Conservation (phyloP, 2,888 invertebrate species). For the Abrostola triplasia region DNA sequence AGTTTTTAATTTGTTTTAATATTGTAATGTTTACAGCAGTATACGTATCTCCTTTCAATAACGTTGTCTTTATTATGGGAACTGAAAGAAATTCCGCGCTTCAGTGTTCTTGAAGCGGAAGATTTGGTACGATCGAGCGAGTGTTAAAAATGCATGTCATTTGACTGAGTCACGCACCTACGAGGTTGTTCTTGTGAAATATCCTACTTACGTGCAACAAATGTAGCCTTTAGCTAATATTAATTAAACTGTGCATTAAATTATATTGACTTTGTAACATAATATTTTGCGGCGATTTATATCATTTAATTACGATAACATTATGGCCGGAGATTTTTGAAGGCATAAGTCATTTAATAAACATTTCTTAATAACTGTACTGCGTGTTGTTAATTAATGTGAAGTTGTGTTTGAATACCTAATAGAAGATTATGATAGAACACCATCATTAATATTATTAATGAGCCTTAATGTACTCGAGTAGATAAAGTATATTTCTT, state of each 20-base stretch:
- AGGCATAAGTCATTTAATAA: background rate
- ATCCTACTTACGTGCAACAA: constrained; percentile 49
- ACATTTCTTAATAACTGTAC: constrained; percentile 9
- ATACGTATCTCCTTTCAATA: background rate
- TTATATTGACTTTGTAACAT: background rate
- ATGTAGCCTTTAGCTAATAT: constrained; percentile 50
- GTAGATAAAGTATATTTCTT: constrained; percentile 10
- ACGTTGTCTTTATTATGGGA: constrained; percentile 2
- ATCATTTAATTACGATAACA: too few relatives aligned
- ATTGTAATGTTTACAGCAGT: too few relatives aligned
- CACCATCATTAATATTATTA: constrained; percentile 24
- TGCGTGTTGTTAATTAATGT: constrained; percentile 18
- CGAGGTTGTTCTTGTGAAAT: constrained; percentile 72
- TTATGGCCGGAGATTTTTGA: constrained; percentile 9
- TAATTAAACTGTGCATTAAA: constrained; percentile 34
- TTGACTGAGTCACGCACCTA: constrained; percentile 65
- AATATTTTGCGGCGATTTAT: too few relatives aligned
- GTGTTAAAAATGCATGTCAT: constrained; percentile 58
- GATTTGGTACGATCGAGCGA: constrained; percentile 18
- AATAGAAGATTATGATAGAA: constrained; percentile 23
- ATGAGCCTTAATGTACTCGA: constrained; percentile 26
- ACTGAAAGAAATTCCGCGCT: constrained; percentile 10
- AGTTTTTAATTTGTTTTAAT: background rate
- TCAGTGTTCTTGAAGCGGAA: constrained; percentile 25
- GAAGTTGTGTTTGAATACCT: constrained; percentile 15